phyloP scores from a whole-genome alignment of 2,113 vertebrate genomes.

The Garra rufa region DNA sequence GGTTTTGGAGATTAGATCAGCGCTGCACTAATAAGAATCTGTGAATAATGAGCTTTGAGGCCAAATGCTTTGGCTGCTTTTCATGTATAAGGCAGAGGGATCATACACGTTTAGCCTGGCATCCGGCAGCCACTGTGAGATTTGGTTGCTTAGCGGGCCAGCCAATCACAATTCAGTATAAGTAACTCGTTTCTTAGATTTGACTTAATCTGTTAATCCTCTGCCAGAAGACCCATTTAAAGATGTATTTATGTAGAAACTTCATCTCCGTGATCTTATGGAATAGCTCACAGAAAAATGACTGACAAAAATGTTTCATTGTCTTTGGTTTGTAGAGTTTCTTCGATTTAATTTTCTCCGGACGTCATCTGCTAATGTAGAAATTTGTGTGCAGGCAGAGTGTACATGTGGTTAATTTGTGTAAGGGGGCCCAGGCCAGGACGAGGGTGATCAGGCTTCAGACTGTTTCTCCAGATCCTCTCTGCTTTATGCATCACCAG shows the following conservation, averaged over 20 bases:
- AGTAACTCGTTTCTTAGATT: not conserved
- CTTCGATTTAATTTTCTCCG: constrained; percentile 12
- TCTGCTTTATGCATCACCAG: constrained; percentile 63
- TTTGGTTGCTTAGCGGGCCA: not conserved
- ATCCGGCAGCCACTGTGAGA: constrained; percentile 4
- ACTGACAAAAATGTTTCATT: not conserved
- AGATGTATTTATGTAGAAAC: not conserved
- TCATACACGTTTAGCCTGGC: not conserved
- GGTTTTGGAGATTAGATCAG: constrained; percentile 45
- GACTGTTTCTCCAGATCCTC: constrained; percentile 61
- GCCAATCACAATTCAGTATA: constrained; percentile 3
- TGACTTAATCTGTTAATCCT: not conserved
- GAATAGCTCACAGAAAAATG: not conserved
- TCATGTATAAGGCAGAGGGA: not conserved
- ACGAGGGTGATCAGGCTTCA: constrained; percentile 37
- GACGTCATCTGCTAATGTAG: constrained; percentile 18
- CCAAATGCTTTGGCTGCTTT: constrained; percentile 24
- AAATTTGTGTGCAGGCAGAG: constrained; percentile 34
- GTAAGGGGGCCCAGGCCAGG: constrained; percentile 25
- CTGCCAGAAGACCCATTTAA: not conserved
- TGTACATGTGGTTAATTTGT: constrained; percentile 47
- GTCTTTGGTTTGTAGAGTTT: not conserved
- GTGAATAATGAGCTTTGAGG: constrained; percentile 41
- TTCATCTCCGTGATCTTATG: not conserved
- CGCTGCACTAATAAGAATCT: constrained; percentile 2